Percentiles rank a stretch among this genome's conserved stretches.
phyloP scores from a whole-genome alignment of 2,888 invertebrate genomes.

The Ectemnius lituratus region DNA sequence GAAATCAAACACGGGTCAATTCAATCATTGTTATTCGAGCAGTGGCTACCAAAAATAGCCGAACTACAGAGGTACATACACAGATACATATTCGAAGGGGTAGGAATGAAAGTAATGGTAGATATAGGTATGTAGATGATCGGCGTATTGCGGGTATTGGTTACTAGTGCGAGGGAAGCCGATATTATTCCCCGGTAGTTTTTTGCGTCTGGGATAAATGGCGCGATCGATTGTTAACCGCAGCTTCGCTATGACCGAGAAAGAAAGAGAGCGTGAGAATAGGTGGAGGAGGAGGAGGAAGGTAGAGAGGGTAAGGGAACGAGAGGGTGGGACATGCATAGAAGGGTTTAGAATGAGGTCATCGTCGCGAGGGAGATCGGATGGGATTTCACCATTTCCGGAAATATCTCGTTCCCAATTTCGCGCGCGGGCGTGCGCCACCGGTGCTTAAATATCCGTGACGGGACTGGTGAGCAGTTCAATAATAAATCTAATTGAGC shows the following conservation, averaged over 20 bases:
- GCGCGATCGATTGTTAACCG: constrained; percentile 6
- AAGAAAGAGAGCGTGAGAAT: not conserved
- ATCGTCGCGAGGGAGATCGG: constrained; percentile 21
- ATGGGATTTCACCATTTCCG: constrained; percentile 38
- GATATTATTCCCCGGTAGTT: not conserved
- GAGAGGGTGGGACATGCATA: no score
- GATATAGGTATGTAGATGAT: no score
- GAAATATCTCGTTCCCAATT: constrained; percentile 50
- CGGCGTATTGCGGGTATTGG: not conserved
- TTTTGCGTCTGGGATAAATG: constrained; percentile 2
- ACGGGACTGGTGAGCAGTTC: constrained; percentile 16
- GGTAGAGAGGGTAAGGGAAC: no score
- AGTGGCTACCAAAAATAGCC: no score
- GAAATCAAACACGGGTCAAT: no score
- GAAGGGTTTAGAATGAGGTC: constrained; percentile 33
- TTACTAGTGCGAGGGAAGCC: not conserved
- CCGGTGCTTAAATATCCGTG: not conserved
- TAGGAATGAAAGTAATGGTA: no score
- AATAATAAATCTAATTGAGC: constrained; percentile 43
- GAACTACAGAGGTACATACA: no score
- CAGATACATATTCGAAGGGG: no score
- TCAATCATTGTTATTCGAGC: no score
- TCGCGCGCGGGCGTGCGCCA: constrained; percentile 15
- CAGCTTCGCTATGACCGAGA: constrained; percentile 15
- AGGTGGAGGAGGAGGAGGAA: not conserved